Evolutionary conservation across 1,140 invertebrate species (phyloP).

Genomic region (Fopius arisanus): DNA sequence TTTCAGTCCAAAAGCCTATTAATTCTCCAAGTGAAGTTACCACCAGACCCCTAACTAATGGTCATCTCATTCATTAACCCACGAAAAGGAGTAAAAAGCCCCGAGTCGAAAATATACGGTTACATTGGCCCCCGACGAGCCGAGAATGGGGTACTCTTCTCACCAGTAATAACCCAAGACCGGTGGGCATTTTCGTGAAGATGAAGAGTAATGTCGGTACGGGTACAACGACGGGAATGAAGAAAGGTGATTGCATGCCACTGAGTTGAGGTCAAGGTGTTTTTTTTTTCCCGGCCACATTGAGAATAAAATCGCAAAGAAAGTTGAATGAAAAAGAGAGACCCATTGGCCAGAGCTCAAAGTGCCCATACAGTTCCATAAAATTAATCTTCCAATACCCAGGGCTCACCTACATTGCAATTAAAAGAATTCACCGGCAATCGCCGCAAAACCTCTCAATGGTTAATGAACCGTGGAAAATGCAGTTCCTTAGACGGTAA

Average conservation of each 20-base stretch:
- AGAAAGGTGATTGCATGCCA: neutral
- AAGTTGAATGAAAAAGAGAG: neutral
- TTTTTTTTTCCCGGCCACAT: neutral
- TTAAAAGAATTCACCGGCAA: no score
- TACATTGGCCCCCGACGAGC: neutral
- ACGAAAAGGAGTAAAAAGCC: neutral
- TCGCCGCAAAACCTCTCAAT: no score
- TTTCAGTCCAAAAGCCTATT: no score
- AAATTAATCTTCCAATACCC: no score
- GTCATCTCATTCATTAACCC: neutral
- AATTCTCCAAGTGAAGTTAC: no score
- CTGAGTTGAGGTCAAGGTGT: neutral
- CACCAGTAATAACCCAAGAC: neutral
- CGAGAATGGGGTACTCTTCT: neutral
- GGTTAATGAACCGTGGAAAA: no score
- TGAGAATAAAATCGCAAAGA: neutral
- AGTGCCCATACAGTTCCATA: no score
- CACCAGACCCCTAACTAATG: neutral
- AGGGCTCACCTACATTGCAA: no score
- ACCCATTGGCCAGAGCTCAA: neutral
- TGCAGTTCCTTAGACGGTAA: no score
- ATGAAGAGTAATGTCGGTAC: slow-evolving; percentile 3
- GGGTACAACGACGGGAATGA: neutral
- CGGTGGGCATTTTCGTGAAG: neutral
- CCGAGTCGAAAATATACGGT: neutral